A percentile compares a stretch with the other conserved stretches of the same genome.
These are phyloP conservation scores for Spialia ferax DNA, from an alignment of 2,888 invertebrate species.

Conservation along the genomic window DNA sequence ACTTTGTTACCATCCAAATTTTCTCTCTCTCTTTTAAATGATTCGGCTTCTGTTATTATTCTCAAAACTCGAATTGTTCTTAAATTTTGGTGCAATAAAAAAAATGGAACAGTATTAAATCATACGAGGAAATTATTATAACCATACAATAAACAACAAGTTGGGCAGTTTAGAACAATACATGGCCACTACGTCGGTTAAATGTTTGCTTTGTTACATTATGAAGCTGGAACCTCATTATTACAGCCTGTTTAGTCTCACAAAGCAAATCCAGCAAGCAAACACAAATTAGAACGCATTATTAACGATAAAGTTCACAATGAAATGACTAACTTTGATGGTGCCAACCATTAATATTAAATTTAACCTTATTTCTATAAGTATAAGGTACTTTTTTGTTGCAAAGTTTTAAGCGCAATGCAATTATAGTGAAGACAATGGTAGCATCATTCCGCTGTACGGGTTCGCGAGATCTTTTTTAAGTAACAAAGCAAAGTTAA, in stretches of 20 bases:
- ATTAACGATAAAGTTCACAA: conserved; percentile 35
- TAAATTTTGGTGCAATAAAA: no score
- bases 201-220: conserved; percentile 18
- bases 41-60: no score
- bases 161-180: background rate
- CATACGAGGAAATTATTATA: background rate
- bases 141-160: background rate
- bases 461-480: conserved; percentile 26
- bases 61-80: no score
- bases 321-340: background rate
- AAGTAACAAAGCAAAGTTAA: conserved; percentile 38
- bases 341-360: conserved; percentile 7
- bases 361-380: conserved; percentile 16
- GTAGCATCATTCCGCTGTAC: conserved; percentile 28
- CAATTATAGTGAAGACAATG: conserved; percentile 37
- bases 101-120: background rate
- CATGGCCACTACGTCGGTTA: background rate
- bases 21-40: no score
- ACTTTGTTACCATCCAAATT: no score
- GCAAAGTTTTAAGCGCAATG: conserved; percentile 22
- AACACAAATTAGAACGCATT: conserved; percentile 26
- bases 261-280: conserved; percentile 27
- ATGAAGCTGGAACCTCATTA: conserved; percentile 22
- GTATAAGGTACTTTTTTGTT: conserved; percentile 15
- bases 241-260: conserved; percentile 16